Percentiles rank a stretch among this genome's conserved stretches.
Evolutionary conservation across 2,797 vertebrate species (phyloP).

Genomic region (Rhinogobio ventralis): DNA sequence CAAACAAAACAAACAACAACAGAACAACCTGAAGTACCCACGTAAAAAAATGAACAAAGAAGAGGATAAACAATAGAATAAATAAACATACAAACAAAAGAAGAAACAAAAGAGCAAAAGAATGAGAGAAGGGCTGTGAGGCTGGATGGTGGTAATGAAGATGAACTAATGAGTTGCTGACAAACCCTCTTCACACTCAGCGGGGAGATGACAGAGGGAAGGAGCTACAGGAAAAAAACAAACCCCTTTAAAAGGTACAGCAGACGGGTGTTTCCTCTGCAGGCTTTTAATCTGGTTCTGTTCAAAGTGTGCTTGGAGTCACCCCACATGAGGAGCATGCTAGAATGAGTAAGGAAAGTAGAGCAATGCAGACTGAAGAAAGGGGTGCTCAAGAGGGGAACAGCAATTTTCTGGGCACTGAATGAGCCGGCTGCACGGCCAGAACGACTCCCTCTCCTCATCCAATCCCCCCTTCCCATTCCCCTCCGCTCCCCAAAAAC

Average conservation of each 20-base stretch:
- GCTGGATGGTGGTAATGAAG: conserved; percentile 56
- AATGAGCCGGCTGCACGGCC: background rate
- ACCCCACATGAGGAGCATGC: conserved; percentile 1
- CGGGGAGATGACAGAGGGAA: conserved; percentile 26
- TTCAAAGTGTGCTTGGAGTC: conserved; percentile 17
- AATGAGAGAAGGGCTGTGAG: conserved; percentile 13
- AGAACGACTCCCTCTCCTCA: conserved; percentile 4
- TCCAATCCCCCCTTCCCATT: conserved; percentile 13
- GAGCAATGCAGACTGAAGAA: background rate
- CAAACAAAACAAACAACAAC: background rate
- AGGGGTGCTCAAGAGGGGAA: conserved; percentile 17
- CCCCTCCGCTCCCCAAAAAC: background rate
- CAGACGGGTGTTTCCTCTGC: conserved; percentile 19
- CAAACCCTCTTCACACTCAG: conserved; percentile 62
- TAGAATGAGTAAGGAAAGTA: background rate
- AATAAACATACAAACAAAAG: background rate
- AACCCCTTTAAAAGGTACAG: background rate
- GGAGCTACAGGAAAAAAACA: background rate
- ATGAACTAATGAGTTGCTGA: conserved; percentile 72
- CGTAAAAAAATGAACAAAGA: background rate
- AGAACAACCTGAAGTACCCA: background rate
- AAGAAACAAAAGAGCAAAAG: background rate
- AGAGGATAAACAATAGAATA: conserved; percentile 17
- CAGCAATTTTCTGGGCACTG: conserved; percentile 18
- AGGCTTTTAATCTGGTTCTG: conserved; percentile 32